Evolutionary conservation across 2,113 vertebrate genomes (phyloP), one percentile per base, ranked within the genome.

Genomic region (Myotis yumanensis): DNA sequence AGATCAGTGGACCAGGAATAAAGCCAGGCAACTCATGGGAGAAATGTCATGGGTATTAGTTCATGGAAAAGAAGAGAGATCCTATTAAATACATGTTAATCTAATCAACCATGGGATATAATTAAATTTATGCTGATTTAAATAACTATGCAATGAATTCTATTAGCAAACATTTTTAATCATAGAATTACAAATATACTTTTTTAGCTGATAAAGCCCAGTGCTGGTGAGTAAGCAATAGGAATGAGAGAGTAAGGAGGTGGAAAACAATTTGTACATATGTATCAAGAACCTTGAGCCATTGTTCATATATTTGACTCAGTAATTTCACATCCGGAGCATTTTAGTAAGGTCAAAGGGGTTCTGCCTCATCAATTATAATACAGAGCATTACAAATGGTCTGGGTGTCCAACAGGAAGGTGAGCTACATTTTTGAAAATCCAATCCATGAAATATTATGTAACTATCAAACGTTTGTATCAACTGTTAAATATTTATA

Each of bases 81-180:
- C 46, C 69, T 76, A 43, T 37, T 12, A 76, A 92, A 75, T 51
- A 16, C 52, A 90, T 71, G 25, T 71, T n/a, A 35, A 96, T 68
- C 66, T 85, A 90, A 96, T 92, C 82, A 87, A 25, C 35, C 59
- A 23, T 2, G 23, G 37, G 35, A 17, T 82, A 66, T 20, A 93
- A 92, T 85, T 76, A 83, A 69, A 71, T 40, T 71, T 15, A 76
- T 28, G 28, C 46, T 85, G 66, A 94, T 66, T 90, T 92, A 85
- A 85, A 73, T 23, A 51, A 59, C 3, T 15, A 20, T 14, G 9
- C 0, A n/a, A 77, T 6, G 90, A 90, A 72, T 87, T 64, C 28
- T 37, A 75, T 51, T 37, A 57, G 71, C 75, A 84, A 86, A 15
- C 30, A 20, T 43, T 87, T 91, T 95, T 25, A 17, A 76, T 77